Evolutionary conservation across 2,888 invertebrate genomes (phyloP), one percentile per base, ranked within the genome.

Genomic region (Andrena dorsata): DNA sequence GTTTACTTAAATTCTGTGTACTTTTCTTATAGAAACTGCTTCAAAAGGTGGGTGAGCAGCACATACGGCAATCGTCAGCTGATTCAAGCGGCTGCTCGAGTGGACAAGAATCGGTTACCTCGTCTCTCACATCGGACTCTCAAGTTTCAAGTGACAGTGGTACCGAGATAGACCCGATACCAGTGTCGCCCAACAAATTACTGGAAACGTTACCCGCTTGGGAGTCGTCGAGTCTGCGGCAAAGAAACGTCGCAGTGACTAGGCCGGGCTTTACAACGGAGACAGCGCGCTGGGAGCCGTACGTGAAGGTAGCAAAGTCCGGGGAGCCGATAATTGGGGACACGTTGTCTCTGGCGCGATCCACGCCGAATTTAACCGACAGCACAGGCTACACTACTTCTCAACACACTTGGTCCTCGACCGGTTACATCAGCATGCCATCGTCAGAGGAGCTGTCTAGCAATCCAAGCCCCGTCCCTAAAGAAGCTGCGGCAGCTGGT

Each of bases 31-130:
- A 94, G 93, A 92, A 93, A 80, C 88, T 94, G 8, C 90, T 94
- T 53, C 92, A 93, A 78, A 93, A 94, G 74, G 92, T 91, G 2
- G 91, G 91, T 2, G 94, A 94, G 28, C 92, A 93, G 49, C 94
- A 94, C 64, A 91, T 89, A 8, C 91, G 94, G 2, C 94, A 94
- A 63, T 92, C 93, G 0, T 94, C 94, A 16, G 94, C 94, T 4
- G 95, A 95, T 88, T 95, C 95, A 0, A 95, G 95, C 84, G 95
- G 95, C 3, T 95, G 95, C 84, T 95, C 95, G 69, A 95, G 95
- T 28, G 95, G 95, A 4, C 95, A 95, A 76, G 95, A 95, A 80
- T 95, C 95, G 75, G 95, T 95, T 0, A 94, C 95, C 0, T 95
- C 95, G 3, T 95, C 95, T 0, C 88, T 95, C 10, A 95, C 95